These are phyloP conservation scores for Artemia franciscana DNA, from an alignment of 1,140 invertebrate genomes.

Conservation along the genomic window DNA sequence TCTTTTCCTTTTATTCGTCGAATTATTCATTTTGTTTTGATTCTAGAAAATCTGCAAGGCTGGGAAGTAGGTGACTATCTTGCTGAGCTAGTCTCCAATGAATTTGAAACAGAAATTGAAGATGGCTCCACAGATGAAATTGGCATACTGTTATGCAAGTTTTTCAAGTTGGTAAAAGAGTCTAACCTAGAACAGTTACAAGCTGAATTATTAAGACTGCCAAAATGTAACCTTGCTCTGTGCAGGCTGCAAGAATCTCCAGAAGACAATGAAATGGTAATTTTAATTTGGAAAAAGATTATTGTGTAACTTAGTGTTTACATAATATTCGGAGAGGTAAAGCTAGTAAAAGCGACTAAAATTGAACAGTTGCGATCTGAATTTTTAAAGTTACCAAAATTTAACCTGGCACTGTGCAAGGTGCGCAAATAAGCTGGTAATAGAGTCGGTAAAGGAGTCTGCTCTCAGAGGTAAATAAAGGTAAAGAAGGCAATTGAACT, in stretches of 20 bases:
- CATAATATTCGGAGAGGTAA: too few species aligned
- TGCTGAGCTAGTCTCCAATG: conserved; percentile 11
- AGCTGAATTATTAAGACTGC: conserved; percentile 3
- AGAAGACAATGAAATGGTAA: neutral
- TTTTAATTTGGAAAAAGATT: too few species aligned
- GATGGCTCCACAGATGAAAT: conserved; percentile 12
- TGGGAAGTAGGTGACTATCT: conserved; percentile 12
- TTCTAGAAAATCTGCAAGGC: conserved; percentile 10
- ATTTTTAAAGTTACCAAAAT: conserved; percentile 4
- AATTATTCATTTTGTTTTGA: too few species aligned
- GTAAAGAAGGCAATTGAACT: too few species aligned
- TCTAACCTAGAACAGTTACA: conserved; percentile 7
- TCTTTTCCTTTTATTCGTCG: too few species aligned
- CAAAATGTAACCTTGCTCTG: conserved; percentile 3
- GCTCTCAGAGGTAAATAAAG: too few species aligned
- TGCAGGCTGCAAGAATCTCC: conserved; percentile 2
- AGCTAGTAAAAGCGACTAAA: conserved; percentile 5
- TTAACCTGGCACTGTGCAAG: conserved; percentile 6
- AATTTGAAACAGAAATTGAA: conserved; percentile 13
- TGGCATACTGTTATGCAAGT: conserved; percentile 7
- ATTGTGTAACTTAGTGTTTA: too few species aligned
- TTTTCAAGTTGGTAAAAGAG: conserved; percentile 8
- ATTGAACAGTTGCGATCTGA: conserved; percentile 5
- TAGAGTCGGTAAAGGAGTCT: too few species aligned
- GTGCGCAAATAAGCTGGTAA: too few species aligned